Conservation (phyloP, 2,113 vertebrate genomes). For the Chunga burmeisteri region DNA sequence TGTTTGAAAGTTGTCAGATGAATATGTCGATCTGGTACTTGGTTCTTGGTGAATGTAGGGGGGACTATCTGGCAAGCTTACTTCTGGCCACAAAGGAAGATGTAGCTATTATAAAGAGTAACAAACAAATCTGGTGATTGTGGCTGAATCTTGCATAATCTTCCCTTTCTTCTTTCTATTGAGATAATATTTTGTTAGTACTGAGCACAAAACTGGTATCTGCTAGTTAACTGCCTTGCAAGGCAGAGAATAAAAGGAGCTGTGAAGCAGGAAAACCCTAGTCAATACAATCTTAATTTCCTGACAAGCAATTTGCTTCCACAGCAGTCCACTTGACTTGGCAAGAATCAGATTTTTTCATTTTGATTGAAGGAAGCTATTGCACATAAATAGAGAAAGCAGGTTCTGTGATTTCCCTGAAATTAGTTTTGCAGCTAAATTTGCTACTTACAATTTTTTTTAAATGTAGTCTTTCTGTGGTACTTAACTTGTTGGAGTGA, state of each 20-base stretch:
- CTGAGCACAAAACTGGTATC: accelerated
- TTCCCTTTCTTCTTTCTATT: neutral
- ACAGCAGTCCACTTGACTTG: neutral
- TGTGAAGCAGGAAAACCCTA: neutral
- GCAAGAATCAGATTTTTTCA: neutral
- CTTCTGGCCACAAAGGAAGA: neutral
- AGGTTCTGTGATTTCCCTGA: neutral
- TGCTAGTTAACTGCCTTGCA: neutral
- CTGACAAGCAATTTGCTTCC: neutral
- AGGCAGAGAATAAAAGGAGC: neutral
- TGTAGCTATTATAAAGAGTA: neutral
- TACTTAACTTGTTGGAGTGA: neutral
- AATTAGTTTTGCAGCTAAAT: neutral
- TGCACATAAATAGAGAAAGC: neutral
- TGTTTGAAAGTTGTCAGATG: neutral
- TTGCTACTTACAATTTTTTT: neutral
- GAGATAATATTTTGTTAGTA: neutral
- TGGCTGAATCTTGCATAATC: neutral
- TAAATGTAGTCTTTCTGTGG: neutral
- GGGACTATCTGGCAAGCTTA: neutral
- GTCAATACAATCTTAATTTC: neutral
- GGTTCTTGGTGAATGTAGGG: neutral
- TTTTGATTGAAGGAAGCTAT: neutral
- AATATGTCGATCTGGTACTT: neutral
- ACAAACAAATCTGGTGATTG: neutral